Conservation (phyloP, 2,797 vertebrate species). For the Taenioides sp. region DNA sequence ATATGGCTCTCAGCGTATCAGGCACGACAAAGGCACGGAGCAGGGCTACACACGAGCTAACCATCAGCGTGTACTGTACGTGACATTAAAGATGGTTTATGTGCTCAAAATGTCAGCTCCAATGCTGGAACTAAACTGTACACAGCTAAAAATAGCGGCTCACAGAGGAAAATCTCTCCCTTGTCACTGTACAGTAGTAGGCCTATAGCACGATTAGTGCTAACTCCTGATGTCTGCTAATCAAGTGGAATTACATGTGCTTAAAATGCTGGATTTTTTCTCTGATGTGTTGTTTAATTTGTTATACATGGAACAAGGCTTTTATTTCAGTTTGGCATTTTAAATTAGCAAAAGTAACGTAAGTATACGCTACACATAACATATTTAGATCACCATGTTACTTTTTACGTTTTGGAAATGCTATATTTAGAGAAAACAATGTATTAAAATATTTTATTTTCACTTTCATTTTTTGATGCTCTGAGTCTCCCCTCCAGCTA, state of each 20-base stretch:
- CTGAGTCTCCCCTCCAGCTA: no score
- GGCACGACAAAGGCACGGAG: slow-evolving; percentile 14
- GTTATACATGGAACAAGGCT: not conserved
- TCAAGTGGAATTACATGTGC: not conserved
- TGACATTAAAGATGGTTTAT: slow-evolving; percentile 10
- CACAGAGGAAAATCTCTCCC: not conserved
- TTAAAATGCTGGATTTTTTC: not conserved
- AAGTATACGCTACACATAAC: not conserved
- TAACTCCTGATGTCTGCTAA: not conserved
- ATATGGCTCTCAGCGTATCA: slow-evolving; percentile 33
- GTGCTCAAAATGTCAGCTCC: slow-evolving; percentile 7
- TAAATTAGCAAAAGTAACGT: not conserved
- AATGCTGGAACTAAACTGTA: slow-evolving; percentile 4
- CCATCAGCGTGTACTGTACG: slow-evolving; percentile 1
- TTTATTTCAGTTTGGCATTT: not conserved
- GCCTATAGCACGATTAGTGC: not conserved
- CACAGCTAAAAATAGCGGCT: slow-evolving; percentile 30
- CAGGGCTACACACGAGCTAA: slow-evolving; percentile 12
- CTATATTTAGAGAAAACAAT: no score
- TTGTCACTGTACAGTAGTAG: not conserved
- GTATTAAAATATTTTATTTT: no score
- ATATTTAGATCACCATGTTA: no score
- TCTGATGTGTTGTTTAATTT: not conserved
- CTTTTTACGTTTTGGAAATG: no score
- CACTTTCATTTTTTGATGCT: no score